Conservation (phyloP, 2,888 invertebrate genomes). For the Trimorus sp. region DNA sequence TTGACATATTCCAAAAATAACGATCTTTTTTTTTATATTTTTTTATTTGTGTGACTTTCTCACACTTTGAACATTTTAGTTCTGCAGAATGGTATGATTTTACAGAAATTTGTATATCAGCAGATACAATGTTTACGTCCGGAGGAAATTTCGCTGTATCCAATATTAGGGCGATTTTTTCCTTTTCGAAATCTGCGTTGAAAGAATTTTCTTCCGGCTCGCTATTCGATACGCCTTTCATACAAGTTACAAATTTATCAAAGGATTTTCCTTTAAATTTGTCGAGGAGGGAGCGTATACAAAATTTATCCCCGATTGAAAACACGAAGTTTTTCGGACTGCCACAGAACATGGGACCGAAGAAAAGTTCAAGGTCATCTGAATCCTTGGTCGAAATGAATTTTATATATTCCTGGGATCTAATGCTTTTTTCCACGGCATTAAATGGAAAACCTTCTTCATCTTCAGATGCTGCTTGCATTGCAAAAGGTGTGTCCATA, state of each 20-base stretch:
- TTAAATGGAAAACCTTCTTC: neutral
- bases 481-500: too few species aligned
- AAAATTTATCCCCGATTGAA: neutral
- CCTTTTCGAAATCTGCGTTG: neutral
- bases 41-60: neutral
- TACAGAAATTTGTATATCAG: neutral
- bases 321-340: neutral
- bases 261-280: neutral
- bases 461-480: neutral
- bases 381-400: neutral
- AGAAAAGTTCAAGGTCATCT: neutral
- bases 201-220: neutral
- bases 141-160: too few species aligned
- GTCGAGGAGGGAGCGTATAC: neutral
- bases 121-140: neutral
- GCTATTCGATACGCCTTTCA: neutral
- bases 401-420: neutral
- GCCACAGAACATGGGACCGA: neutral
- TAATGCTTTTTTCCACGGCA: neutral
- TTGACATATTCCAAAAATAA: neutral
- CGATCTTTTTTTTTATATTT: neutral
- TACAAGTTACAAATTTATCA: neutral
- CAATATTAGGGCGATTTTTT: too few species aligned
- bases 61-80: neutral
- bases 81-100: neutral